These are phyloP conservation scores for Seriola aureovittata DNA, from an alignment of 2,113 vertebrate genomes.

Conservation along the genomic window DNA sequence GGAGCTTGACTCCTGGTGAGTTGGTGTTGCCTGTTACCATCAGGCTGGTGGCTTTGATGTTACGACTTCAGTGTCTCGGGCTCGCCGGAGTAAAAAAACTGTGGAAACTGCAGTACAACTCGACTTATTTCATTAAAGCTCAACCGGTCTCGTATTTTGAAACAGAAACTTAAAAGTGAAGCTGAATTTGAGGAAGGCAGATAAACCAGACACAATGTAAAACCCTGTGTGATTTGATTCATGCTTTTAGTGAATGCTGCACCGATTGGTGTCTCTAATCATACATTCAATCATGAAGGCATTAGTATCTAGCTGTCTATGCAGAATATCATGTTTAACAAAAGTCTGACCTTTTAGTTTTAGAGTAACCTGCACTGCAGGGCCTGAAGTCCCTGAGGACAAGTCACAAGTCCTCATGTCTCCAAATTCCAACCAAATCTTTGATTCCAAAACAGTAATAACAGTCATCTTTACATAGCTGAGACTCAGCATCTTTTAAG, in stretches of 20 bases:
- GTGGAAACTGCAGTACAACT: conserved; percentile 42
- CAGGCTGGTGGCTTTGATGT: conserved; percentile 73
- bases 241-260: conserved; percentile 11
- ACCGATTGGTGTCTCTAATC: background rate
- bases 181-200: background rate
- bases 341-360: background rate
- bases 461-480: too few species aligned
- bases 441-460: background rate
- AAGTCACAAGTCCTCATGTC: background rate
- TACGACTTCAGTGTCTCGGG: conserved; percentile 43
- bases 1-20: conserved; percentile 66
- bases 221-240: conserved; percentile 31
- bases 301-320: background rate
- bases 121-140: conserved; percentile 58
- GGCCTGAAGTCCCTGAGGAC: background rate
- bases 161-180: conserved; percentile 17
- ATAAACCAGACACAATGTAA: conserved; percentile 41
- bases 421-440: background rate
- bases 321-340: background rate
- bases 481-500: background rate
- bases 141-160: conserved; percentile 22
- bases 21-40: conserved; percentile 60
- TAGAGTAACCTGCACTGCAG: background rate
- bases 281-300: conserved; percentile 25
- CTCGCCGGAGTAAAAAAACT: conserved; percentile 22